Conservation (phyloP, 2,797 vertebrate species). For the Sorex maritimensis region DNA sequence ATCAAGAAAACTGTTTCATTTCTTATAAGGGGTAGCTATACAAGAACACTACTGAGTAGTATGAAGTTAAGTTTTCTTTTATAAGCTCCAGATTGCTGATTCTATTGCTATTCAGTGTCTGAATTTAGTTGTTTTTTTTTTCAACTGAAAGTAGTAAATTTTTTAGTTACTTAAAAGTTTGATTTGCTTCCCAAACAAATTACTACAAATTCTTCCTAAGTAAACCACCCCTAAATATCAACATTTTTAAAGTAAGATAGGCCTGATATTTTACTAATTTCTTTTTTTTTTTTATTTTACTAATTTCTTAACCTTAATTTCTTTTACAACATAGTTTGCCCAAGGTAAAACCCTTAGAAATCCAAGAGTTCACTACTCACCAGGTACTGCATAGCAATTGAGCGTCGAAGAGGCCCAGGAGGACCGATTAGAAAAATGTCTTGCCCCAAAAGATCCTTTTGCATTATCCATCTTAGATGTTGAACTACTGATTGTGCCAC, state of each 20-base stretch:
- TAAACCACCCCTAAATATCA: background rate
- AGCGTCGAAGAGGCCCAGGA: slow-evolving; percentile 96
- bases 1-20: slow-evolving; percentile 6
- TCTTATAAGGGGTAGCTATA: slow-evolving; percentile 47
- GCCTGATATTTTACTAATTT: slow-evolving; percentile 44
- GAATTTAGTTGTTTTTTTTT: slow-evolving; percentile 32
- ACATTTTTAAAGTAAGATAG: slow-evolving; percentile 28
- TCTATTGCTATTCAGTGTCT: slow-evolving; percentile 7
- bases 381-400: slow-evolving; percentile 98
- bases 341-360: slow-evolving; percentile 55
- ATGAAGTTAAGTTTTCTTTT: slow-evolving; percentile 57
- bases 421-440: slow-evolving; percentile 98
- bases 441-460: slow-evolving; percentile 98
- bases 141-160: slow-evolving; percentile 70
- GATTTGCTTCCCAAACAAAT: slow-evolving; percentile 65
- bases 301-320: slow-evolving; percentile 60
- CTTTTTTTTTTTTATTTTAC: slow-evolving; percentile 64
- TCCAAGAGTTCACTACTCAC: slow-evolving; percentile 90
- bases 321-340: slow-evolving; percentile 42
- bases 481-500: slow-evolving; percentile 94
- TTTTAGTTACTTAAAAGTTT: slow-evolving; percentile 59
- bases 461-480: slow-evolving; percentile 99
- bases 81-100: slow-evolving; percentile 43
- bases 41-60: slow-evolving; percentile 15
- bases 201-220: slow-evolving; percentile 39